Evolutionary conservation across 1,140 invertebrate genomes (phyloP), one percentile per base, ranked within the genome.

Genomic region (Anthonomus grandis): DNA sequence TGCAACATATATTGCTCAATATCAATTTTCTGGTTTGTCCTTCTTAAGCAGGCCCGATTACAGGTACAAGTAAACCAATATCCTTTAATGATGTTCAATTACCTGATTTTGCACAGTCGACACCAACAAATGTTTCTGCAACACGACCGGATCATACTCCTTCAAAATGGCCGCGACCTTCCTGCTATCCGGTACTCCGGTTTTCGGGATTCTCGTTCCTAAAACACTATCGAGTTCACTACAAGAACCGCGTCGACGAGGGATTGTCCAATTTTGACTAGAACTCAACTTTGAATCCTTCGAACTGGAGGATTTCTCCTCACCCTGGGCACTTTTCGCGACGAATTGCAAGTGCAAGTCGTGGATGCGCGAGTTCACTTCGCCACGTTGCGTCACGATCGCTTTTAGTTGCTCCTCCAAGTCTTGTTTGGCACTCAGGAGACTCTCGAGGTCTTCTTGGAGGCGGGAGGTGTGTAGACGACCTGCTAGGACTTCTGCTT

Each of bases 91-190:
- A n/a, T 8, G 17, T 9, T 17, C 8, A 22, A 69, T 70, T 65
- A 91, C 89, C 83, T 93, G 86, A 80, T 91, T 90, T 70, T 91
- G 85, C 69, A 90, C 87, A 66, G 87, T 87, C 52, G 87, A 83
- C 5, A 83, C 86, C 54, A 93, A 83, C 17, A 93, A 78, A 76
- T 92, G 89, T 48, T 89, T 81, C 72, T 90, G 89, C 57, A 93
- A 78, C 73, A 91, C 87, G 22, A 91, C 70, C 3, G 87, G 84
- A 75, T 89, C 88, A 34, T 82, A 83, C 77, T 92, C 89, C 44
- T 83, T 79, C 36, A 93, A 78, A 72, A 93, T 92, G 67, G 89
- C 87, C 59, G 86, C 80, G 65, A 92, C 85, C 73, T 90, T 89
- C 55, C 79, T 82, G 18, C 81, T 79, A 71, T 87, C 85, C 1